Evolutionary conservation across 2,888 invertebrate genomes (phyloP), one percentile per base, ranked within the genome.

Genomic region (Cinara cedri): DNA sequence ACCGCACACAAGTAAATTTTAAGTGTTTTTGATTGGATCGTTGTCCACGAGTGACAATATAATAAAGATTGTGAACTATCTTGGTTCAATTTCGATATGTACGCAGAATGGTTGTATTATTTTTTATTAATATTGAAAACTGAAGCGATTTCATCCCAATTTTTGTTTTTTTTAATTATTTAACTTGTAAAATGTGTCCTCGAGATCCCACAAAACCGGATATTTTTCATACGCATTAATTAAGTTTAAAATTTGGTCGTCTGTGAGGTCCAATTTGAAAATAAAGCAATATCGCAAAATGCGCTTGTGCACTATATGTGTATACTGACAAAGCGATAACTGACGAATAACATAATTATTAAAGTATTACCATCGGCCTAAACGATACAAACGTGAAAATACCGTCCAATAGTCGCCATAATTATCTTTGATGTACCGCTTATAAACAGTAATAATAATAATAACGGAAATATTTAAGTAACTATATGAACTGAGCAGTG

Each of bases 201-300:
- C 54, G 13, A n/a, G 13, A 44, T 72, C 21, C 72, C 60, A 72
- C 60, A 72, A 42, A 44, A 54, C n/a, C 3, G 26, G 55, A 26
- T 72, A n/a, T 44, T 72, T 57, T 44, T 57, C 55, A 57, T 34
- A 57, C 21, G 34, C 54, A 51, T 21, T 26, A 11, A 72, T 72
- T 44, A 71, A 51, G 13, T 13, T 16, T 16, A 71, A 6, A 51
- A 26, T 26, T 26, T 51, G 19, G 14, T 72, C 57, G 21, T 57
- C 42, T 26, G 21, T 55, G 14, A 16, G 57, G 1, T 72, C 72
- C 57, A 72, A 57, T 72, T 65, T 65, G 44, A 65, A 65, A 44
- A 44, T n/a, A 44, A 65, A 44, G 16, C 24, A 60, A 24, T 8
- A 60, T 8, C 16, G n/a, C 54, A 9, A 54, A 49, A 13, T 49